Conservation (phyloP, 2,888 invertebrate genomes). For the Busseola fusca region DNA sequence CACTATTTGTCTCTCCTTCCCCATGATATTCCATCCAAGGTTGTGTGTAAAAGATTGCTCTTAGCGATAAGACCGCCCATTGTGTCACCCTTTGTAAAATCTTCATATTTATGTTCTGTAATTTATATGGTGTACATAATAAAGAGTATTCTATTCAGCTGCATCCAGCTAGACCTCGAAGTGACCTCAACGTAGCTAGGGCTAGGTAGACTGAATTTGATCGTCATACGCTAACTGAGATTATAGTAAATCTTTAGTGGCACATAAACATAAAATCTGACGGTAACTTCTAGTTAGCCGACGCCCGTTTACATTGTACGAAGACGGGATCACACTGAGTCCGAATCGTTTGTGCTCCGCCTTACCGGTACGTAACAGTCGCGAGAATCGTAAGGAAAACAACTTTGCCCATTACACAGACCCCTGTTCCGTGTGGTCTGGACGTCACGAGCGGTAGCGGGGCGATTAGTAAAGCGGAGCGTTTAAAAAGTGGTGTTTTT, state of each 20-base stretch:
- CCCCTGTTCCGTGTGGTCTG: slow-evolving; percentile 50
- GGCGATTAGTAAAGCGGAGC: not conserved
- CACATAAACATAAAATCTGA: not conserved
- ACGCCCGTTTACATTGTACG: slow-evolving; percentile 44
- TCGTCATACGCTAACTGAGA: not conserved
- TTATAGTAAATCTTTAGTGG: not conserved
- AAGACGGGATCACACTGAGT: slow-evolving; percentile 49
- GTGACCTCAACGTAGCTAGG: not conserved
- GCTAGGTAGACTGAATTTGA: not conserved
- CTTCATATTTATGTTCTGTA: no score
- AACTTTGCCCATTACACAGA: slow-evolving; percentile 75
- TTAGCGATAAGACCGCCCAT: no score
- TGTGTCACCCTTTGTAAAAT: no score
- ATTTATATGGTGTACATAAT: no score
- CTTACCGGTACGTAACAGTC: slow-evolving; percentile 68
- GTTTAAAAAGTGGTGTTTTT: not conserved
- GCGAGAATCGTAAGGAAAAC: slow-evolving; percentile 73
- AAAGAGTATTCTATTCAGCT: no score
- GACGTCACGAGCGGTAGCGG: slow-evolving; percentile 49
- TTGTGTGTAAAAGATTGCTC: no score
- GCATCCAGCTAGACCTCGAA: not conserved
- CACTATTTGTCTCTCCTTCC: no score
- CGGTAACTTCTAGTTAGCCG: not conserved
- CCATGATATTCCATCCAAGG: no score
- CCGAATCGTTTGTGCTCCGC: slow-evolving; percentile 67